These are phyloP conservation scores for Hassar affinis DNA, from an alignment of 2,113 vertebrate species.

Conservation along the genomic window DNA sequence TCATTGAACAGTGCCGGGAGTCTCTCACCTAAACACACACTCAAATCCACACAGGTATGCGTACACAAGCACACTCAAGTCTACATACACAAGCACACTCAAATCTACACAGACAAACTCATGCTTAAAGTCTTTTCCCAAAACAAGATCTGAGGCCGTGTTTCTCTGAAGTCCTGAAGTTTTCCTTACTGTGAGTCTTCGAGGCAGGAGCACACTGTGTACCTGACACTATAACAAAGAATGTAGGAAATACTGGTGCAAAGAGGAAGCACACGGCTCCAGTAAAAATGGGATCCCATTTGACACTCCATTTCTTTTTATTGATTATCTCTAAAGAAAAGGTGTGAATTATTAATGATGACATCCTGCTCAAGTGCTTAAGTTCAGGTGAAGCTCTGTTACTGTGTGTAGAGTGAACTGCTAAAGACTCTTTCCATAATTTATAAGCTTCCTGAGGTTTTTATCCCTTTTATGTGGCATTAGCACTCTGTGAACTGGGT, in stretches of 20 bases:
- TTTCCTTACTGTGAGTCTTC: neutral
- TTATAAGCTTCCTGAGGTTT: neutral
- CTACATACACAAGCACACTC: neutral
- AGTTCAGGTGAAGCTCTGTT: slow-evolving; percentile 12
- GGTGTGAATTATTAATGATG: slow-evolving; percentile 29
- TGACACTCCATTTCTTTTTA: neutral
- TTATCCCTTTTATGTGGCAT: neutral
- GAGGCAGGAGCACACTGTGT: neutral
- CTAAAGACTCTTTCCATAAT: slow-evolving; percentile 14
- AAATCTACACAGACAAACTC: too few relatives aligned
- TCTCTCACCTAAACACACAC: slow-evolving; percentile 88
- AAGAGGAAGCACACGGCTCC: neutral
- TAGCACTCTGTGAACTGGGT: slow-evolving; percentile 87
- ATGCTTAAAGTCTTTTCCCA: neutral
- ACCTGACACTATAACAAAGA: neutral
- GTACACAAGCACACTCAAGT: neutral
- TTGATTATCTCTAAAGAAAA: slow-evolving; percentile 2
- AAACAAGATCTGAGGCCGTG: neutral
- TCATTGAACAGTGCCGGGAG: slow-evolving; percentile 90
- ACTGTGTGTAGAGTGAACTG: neutral
- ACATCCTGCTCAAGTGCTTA: neutral
- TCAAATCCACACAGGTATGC: slow-evolving; percentile 85
- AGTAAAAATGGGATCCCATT: neutral
- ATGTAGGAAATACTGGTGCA: neutral
- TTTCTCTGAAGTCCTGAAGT: neutral